Evolutionary conservation across 1,140 invertebrate genomes (phyloP), one percentile per base, ranked within the genome.

Genomic region (Acyrthosiphon pisum): DNA sequence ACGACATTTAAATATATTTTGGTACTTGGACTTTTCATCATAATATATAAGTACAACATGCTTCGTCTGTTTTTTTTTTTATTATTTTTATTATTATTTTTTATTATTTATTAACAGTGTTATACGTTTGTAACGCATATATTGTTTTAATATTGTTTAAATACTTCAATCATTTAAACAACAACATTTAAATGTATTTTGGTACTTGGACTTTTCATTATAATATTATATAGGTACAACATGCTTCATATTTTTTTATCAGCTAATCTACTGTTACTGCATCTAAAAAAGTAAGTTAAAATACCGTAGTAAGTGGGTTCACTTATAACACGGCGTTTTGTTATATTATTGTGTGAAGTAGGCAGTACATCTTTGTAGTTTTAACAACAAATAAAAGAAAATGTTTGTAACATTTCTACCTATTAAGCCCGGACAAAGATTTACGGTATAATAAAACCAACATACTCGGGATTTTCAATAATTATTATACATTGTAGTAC

Each of bases 341-440:
- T 53, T 76, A 6, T 35, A 41, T n/a, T 76, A 14, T 41, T 41
- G 9, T n/a, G 60, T 6, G 30, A n/a, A n/a, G 11, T 68, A 68
- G 14, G 30, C n/a, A 76, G 4, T 76, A 76, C 4, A 14, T 76
- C 11, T 68, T n/a, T 76, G 60, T 76, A 18, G 3, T 76, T 76
- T 76, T n/a, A 76, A 76, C 60, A 76, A 76, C 11, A n/a, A 76
- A 76, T n/a, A n/a, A 76, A 76, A 68, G 60, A n/a, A 68, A 68
- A 68, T 68, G 4, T 68, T 68, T n/a, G 0, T 68, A n/a, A n/a
- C 11, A 68, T 68, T 60, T 60, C 4, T 68, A 6, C 60, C 30
- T 68, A n/a, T 68, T 76, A 18, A 6, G 30, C 18, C 18, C 6
- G 60, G 14, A n/a, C 30, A 76, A 76, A 76, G n/a, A 76, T n/a